phyloP scores from a whole-genome alignment of 1,140 invertebrate species.

The Polyergus mexicanus region DNA sequence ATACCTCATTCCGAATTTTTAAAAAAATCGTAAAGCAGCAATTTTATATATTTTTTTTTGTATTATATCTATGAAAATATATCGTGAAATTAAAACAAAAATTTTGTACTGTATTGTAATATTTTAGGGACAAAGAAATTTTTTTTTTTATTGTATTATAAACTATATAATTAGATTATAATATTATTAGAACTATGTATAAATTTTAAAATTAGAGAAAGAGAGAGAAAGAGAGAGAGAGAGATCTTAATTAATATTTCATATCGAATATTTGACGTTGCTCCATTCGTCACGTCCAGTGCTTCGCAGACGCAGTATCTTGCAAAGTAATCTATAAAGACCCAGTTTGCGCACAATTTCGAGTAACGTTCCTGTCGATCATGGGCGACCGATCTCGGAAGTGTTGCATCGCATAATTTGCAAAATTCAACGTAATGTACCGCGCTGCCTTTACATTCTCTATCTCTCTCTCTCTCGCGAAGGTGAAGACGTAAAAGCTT shows the following conservation, averaged over 20 bases:
- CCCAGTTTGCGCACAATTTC: conserved; percentile 48
- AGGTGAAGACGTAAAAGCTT: conserved; percentile 65
- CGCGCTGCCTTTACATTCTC: conserved; percentile 14
- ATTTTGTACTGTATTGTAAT: neutral
- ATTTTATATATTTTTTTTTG: neutral
- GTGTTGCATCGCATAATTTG: conserved; percentile 50
- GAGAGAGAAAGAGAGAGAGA: too few relatives aligned
- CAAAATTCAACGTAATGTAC: conserved; percentile 51
- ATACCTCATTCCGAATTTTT: neutral
- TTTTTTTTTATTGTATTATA: neutral
- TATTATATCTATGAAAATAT: conserved; percentile 31
- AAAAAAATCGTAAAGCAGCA: neutral
- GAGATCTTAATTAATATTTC: conserved; percentile 6
- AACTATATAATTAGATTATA: neutral
- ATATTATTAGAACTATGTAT: neutral
- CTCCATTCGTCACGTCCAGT: neutral
- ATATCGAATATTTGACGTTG: neutral
- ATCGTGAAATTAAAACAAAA: neutral
- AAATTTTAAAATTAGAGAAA: neutral
- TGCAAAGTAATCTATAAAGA: conserved; percentile 52
- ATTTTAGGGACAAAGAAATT: neutral
- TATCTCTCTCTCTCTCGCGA: conserved; percentile 1
- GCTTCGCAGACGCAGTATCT: neutral
- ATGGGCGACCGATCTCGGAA: conserved; percentile 28
- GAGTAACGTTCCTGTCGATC: conserved; percentile 42